Base-by-base conservation (phyloP, 2,888 invertebrate species). In the Ophioninae sp. region DNA sequence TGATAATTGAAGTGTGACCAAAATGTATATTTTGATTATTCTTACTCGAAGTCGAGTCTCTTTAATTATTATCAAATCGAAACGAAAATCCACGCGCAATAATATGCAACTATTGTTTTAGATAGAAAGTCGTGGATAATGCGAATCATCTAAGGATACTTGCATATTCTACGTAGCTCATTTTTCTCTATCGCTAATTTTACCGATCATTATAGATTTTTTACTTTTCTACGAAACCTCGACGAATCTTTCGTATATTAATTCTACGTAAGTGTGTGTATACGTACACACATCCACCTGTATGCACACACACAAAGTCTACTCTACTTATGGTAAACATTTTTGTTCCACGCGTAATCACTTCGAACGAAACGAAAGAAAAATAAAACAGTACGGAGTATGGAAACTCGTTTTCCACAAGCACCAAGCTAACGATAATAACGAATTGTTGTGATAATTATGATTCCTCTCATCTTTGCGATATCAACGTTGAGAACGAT, bases 21-120 rank as follows among this genome's bases (percentile, higher is more conserved):
- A 70, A 50, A 75, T 69, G 68, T 84, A 81, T 85, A 81, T 85
- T 85, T 81, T 84, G 73, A 77, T 41, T 39, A 65, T 81, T 74
- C 39, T 20, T 50, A 37, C 59, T 21, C n/a, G 72, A 20, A n/a
- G 23, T 50, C 67, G 39, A 30, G 13, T 44, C 50, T 44, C 61
- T 21, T 50, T 17, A 64, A 61, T 76, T 21, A 13, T 75, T 62
- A 68, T 72, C 61, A 44, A 59, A 64, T 77, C 0, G n/a, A 21
- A 6, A 50, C 30, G n/a, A n/a, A n/a, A 64, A 65, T 65, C 23
- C 7, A 61, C 74, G 64, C 70, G 59, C 39, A 62, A 6, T 13
- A 30, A 39, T 20, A 39, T 20, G 8, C 30, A 57, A 20, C 50
- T 73, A 72, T 73, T 37, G 44, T 76, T 68, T 68, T 23, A 50